Base-by-base conservation (phyloP, 1,140 invertebrate genomes). In the Heliconius melpomene region DNA sequence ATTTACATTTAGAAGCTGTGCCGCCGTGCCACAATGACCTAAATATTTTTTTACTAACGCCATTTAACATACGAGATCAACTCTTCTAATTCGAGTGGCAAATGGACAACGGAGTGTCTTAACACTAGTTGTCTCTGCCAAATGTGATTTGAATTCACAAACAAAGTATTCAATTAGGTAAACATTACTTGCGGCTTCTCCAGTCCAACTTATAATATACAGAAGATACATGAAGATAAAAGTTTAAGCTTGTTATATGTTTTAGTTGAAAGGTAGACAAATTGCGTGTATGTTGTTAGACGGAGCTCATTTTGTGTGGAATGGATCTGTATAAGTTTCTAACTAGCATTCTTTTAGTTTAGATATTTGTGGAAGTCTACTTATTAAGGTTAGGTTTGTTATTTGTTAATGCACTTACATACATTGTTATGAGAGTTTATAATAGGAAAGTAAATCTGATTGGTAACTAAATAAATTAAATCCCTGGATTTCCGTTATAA, bases 171-270 rank as follows among this genome's bases (percentile, higher is more conserved):
- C 11, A 40, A 40, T 40, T 40, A 40, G 3, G 11, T 40, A 40
- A 40, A 13, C 11, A 40, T 40, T 40, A 40, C 40, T 40, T 13
- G 0, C 40, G 40, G 11, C 13, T 46, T 13, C 40, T 46, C 13
- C 13, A 46, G 13, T 16, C 40, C 40, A 46, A 46, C 11, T 46
- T 16, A 46, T 13, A n/a, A 66, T 66, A 26, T 29, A 23, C 23
- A 66, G 60, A 66, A 26, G 23, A 66, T 66, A 66, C 5, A 66
- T 66, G 60, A 66, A 66, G 60, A 66, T 66, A 66, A 66, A 66
- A 66, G 23, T 66, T 66, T 66, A 66, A 16, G 60, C 23, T 66
- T 66, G 26, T 66, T 66, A 66, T 29, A 13, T 26, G 60, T 66
- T 66, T 11, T 66, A 66, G 23, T 66, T 66, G 60, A 66, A 66